phyloP scores from a whole-genome alignment of 1,140 invertebrate genomes.

The Drosophila kurseongensis region DNA sequence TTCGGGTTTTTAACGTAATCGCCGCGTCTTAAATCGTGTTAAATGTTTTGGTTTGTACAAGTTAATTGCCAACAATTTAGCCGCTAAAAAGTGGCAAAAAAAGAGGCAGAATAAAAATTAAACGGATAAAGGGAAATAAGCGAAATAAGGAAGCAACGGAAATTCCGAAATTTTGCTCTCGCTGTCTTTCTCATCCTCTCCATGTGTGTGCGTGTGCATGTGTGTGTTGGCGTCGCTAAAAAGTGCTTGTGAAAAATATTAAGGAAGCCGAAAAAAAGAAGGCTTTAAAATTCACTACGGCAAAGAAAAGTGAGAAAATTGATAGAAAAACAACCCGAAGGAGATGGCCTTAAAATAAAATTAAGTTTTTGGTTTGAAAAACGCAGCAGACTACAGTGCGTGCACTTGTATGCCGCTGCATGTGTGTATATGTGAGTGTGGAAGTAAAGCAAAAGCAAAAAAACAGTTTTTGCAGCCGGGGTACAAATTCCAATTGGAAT shows the following conservation, averaged over 20 bases:
- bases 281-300: slow-evolving; percentile 10
- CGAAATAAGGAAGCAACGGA: slow-evolving; percentile 33
- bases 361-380: slow-evolving; percentile 8
- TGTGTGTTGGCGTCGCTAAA: slow-evolving; percentile 44
- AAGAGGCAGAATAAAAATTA: slow-evolving; percentile 12
- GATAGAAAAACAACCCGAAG: slow-evolving; percentile 11
- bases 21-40: slow-evolving; percentile 7
- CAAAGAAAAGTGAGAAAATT: slow-evolving; percentile 13
- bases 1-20: background rate
- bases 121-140: slow-evolving; percentile 23
- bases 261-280: slow-evolving; percentile 18
- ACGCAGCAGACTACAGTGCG: slow-evolving; percentile 57
- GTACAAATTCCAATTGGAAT: slow-evolving; percentile 73
- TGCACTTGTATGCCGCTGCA: slow-evolving; percentile 47
- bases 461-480: slow-evolving; percentile 44
- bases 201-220: slow-evolving; percentile 20
- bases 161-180: slow-evolving; percentile 12
- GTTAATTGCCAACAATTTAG: slow-evolving; percentile 5
- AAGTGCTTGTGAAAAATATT: slow-evolving; percentile 63
- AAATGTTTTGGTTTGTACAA: slow-evolving; percentile 21
- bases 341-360: slow-evolving; percentile 6
- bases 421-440: slow-evolving; percentile 32
- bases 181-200: slow-evolving; percentile 1
- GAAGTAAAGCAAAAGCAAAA: slow-evolving; percentile 28
- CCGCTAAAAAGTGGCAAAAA: slow-evolving; percentile 9